Conservation (phyloP, 2,113 vertebrate species). For the Climacteris rufus region DNA sequence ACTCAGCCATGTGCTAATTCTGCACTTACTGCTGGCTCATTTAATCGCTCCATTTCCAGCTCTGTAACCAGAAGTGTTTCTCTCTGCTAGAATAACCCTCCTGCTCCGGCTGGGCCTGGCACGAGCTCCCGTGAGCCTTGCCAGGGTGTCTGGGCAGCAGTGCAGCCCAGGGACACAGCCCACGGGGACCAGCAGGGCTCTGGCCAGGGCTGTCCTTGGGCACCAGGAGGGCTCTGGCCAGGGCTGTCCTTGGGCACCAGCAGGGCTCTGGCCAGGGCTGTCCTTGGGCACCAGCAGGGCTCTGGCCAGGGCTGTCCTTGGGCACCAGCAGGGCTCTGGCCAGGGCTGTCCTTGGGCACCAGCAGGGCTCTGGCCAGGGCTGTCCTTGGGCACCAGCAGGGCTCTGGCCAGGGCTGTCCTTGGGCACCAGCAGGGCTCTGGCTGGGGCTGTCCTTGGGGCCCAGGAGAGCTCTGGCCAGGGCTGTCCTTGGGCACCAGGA, state of each 20-base stretch:
- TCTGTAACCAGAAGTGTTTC: neutral
- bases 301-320: neutral
- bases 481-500: neutral
- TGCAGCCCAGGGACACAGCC: neutral
- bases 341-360: neutral
- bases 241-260: neutral
- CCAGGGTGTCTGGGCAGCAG: neutral
- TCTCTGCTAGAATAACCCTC: neutral
- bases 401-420: neutral
- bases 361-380: neutral
- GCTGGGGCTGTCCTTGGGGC: neutral
- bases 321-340: neutral
- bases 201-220: neutral
- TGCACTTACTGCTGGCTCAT: neutral
- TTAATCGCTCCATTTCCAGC: constrained; percentile 15
- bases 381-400: neutral
- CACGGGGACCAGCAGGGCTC: neutral
- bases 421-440: neutral
- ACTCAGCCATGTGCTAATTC: constrained; percentile 19
- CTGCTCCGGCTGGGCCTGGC: neutral
- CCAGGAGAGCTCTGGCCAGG: neutral
- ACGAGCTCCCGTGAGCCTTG: neutral
- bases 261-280: neutral
- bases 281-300: neutral
- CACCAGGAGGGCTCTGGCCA: neutral